These are phyloP conservation scores for Dasyurus viverrinus DNA, from an alignment of 2,113 vertebrate genomes.

Conservation along the genomic window DNA sequence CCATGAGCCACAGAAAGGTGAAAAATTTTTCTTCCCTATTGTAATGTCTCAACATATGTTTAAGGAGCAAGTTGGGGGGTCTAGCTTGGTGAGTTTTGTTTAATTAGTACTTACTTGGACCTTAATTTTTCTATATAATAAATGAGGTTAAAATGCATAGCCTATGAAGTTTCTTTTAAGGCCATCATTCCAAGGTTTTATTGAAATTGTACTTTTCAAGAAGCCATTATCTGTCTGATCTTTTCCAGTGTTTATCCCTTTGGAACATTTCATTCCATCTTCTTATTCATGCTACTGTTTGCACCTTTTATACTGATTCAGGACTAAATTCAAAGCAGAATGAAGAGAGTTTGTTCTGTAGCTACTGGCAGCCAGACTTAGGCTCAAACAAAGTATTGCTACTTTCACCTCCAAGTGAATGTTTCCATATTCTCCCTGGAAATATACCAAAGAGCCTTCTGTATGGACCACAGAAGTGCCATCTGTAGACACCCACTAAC, in stretches of 20 bases:
- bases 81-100: background rate
- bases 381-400: background rate
- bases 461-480: background rate
- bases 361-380: background rate
- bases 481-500: background rate
- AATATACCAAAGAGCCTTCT: background rate
- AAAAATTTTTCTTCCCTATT: background rate
- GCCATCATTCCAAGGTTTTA: background rate
- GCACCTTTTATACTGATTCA: background rate
- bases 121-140: background rate
- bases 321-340: background rate
- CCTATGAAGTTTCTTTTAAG: background rate
- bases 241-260: background rate
- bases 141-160: background rate
- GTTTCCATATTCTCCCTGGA: background rate
- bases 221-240: background rate
- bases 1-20: background rate
- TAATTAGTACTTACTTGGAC: background rate
- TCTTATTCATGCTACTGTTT: background rate
- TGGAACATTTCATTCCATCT: background rate
- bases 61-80: background rate
- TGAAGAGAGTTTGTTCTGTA: background rate
- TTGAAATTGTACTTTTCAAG: background rate
- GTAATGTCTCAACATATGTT: background rate
- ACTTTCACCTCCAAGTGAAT: background rate